phyloP scores from a whole-genome alignment of 2,888 invertebrate species.

The Chrysolina haemoptera region DNA sequence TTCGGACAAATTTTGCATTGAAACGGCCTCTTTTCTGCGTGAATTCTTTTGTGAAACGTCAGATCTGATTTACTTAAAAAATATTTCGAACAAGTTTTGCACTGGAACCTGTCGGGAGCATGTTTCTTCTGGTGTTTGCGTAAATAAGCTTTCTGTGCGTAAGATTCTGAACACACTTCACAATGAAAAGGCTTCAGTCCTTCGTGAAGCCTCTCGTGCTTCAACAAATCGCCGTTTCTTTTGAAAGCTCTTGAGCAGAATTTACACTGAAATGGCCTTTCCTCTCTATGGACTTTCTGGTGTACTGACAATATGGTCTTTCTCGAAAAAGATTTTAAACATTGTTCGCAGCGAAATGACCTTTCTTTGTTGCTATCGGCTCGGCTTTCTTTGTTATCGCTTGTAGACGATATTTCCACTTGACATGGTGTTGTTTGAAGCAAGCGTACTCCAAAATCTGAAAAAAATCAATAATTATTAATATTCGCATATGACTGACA shows the following conservation, averaged over 20 bases:
- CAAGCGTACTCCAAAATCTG: background rate
- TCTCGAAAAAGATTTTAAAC: background rate
- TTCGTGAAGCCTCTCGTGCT: slow-evolving; percentile 73
- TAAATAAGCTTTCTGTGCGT: background rate
- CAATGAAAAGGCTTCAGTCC: slow-evolving; percentile 73
- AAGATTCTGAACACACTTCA: slow-evolving; percentile 66
- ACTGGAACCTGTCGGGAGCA: background rate
- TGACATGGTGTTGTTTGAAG: background rate
- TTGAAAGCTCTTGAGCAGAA: slow-evolving; percentile 74
- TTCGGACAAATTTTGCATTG: background rate
- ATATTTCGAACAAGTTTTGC: background rate
- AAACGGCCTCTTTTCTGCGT: background rate
- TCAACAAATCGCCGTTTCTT: slow-evolving; percentile 71
- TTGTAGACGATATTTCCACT: no score
- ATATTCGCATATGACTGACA: no score
- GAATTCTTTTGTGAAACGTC: background rate
- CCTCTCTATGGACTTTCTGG: slow-evolving; percentile 53
- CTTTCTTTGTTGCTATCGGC: no score
- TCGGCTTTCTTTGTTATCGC: no score
- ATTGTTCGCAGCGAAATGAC: background rate
- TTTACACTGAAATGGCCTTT: slow-evolving; percentile 68
- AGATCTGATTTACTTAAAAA: background rate
- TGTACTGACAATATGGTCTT: slow-evolving; percentile 67
- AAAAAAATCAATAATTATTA: background rate
- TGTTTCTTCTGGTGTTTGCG: background rate